These are phyloP conservation scores for Loris lydekkerianus DNA, from an alignment of 2,797 vertebrate genomes.

Conservation along the genomic window DNA sequence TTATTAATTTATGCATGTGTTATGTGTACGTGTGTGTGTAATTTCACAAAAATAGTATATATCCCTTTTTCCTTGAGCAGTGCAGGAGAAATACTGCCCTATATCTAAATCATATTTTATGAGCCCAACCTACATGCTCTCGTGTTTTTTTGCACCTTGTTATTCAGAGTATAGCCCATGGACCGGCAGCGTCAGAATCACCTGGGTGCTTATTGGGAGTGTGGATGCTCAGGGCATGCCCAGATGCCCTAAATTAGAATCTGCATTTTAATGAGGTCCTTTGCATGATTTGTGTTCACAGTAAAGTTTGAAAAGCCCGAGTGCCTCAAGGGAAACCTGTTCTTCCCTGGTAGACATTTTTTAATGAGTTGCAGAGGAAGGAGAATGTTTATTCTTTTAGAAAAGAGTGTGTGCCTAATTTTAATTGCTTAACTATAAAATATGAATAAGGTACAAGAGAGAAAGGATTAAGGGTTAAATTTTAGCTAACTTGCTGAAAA, in stretches of 20 bases:
- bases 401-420: conserved; percentile 45
- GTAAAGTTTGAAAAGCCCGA: conserved; percentile 45
- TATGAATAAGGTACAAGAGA: conserved; percentile 11
- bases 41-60: background rate
- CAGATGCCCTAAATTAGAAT: conserved; percentile 5
- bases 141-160: background rate
- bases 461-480: conserved; percentile 39
- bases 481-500: conserved; percentile 44
- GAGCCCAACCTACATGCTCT: background rate
- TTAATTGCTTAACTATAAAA: conserved; percentile 55
- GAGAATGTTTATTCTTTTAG: conserved; percentile 47
- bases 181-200: background rate
- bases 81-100: background rate
- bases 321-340: conserved; percentile 6
- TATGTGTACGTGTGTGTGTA: background rate
- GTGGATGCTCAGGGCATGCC: background rate
- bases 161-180: background rate
- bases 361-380: conserved; percentile 48
- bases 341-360: conserved; percentile 38
- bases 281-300: conserved; percentile 52
- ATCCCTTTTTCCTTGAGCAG: background rate
- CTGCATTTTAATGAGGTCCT: conserved; percentile 69
- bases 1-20: background rate
- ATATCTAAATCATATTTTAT: background rate
- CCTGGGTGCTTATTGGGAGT: conserved; percentile 6